phyloP scores from a whole-genome alignment of 2,888 invertebrate genomes.

The Heteromyza rotundicornis region DNA sequence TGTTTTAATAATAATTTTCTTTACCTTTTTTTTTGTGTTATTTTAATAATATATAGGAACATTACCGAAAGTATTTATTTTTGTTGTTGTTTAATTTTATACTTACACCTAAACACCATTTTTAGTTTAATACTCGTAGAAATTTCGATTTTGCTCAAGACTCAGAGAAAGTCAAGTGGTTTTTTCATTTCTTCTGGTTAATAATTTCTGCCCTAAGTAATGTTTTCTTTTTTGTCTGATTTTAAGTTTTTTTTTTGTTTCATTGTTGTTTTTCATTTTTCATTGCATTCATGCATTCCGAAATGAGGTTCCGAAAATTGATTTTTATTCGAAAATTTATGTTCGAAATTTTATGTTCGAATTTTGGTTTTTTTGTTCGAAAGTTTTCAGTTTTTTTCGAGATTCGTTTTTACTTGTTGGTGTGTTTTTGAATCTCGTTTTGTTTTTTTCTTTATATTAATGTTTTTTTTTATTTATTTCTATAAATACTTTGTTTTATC shows the following conservation, averaged over 20 bases:
- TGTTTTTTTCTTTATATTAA: slow-evolving; percentile 28
- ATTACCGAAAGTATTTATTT: slow-evolving; percentile 58
- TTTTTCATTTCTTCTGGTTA: slow-evolving; percentile 26
- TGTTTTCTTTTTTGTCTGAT: slow-evolving; percentile 25
- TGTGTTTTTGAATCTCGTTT: slow-evolving; percentile 20
- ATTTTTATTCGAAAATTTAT: too few species aligned
- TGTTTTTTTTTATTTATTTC: slow-evolving; percentile 5
- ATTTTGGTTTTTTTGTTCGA: too few species aligned
- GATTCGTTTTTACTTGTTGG: slow-evolving; percentile 28
- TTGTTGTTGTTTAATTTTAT: slow-evolving; percentile 48
- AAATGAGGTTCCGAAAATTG: slow-evolving; percentile 46
- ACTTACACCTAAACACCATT: slow-evolving; percentile 52
- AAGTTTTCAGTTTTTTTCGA: slow-evolving; percentile 36
- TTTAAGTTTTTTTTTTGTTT: slow-evolving; percentile 29
- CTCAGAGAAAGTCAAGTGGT: too few species aligned
- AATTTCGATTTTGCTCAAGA: slow-evolving; percentile 19
- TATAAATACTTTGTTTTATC: slow-evolving; percentile 28
- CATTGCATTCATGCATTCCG: slow-evolving; percentile 28
- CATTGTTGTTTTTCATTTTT: slow-evolving; percentile 12
- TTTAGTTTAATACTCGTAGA: slow-evolving; percentile 31
- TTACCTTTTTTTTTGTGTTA: slow-evolving; percentile 34
- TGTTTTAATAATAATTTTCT: slow-evolving; percentile 32
- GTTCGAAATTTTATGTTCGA: too few species aligned
- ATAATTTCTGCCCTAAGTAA: too few species aligned
- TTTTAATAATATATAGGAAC: slow-evolving; percentile 58